These are phyloP conservation scores for Serripes groenlandicus DNA, from an alignment of 2,888 invertebrate genomes.

Conservation along the genomic window DNA sequence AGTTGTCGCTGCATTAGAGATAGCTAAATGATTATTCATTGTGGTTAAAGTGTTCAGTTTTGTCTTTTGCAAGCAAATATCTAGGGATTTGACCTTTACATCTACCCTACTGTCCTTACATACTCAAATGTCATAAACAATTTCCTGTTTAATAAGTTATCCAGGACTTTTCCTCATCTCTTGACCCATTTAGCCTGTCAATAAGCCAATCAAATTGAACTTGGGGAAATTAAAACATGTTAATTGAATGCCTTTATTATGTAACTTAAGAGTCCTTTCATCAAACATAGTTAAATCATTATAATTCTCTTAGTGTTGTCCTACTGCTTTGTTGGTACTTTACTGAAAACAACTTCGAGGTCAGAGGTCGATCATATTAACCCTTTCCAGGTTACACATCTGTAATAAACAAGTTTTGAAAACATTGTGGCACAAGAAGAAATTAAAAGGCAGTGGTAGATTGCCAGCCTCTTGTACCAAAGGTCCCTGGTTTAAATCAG, in stretches of 20 bases:
- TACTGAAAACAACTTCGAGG: too few relatives aligned
- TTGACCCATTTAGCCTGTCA: constrained; percentile 23
- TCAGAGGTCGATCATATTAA: too few relatives aligned
- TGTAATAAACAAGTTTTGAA: background rate
- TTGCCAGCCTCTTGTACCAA: too few relatives aligned
- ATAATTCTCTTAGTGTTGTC: too few relatives aligned
- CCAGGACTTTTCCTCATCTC: constrained; percentile 6
- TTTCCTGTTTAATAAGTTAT: constrained; percentile 19
- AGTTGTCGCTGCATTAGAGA: too few relatives aligned
- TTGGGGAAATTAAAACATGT: background rate
- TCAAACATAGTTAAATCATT: too few relatives aligned
- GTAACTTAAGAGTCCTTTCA: too few relatives aligned
- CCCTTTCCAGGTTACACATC: background rate
- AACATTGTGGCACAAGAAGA: background rate
- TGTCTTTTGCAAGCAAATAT: background rate
- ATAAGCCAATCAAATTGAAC: constrained; percentile 14
- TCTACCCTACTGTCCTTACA: background rate
- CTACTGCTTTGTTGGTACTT: too few relatives aligned
- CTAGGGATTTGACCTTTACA: background rate
- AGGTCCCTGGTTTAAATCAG: too few relatives aligned
- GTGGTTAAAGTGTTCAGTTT: background rate
- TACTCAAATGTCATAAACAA: constrained; percentile 14
- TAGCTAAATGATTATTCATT: too few relatives aligned
- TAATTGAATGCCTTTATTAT: too few relatives aligned
- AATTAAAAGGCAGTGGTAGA: too few relatives aligned